Evolutionary conservation across 2,888 invertebrate species (phyloP).

Genomic region (Criorhina ranunculi): DNA sequence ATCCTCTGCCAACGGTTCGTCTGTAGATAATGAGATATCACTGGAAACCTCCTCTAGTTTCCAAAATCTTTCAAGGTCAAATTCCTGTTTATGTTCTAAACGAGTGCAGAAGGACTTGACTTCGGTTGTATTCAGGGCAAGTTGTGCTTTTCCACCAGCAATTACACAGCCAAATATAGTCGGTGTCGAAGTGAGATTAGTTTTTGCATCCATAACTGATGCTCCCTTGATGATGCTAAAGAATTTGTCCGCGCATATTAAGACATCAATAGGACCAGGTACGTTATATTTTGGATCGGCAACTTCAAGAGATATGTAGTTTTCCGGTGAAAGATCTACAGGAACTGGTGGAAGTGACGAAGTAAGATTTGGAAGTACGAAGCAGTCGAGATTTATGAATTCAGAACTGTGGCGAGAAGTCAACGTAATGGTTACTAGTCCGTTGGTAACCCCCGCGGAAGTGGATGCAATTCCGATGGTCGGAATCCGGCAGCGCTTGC

Average conservation of each 20-base stretch:
- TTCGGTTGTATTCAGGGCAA: no score
- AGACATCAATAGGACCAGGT: not conserved
- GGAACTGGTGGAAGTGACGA: not conserved
- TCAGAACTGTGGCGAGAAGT: not conserved
- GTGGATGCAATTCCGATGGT: conserved; percentile 17
- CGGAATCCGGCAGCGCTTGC: not conserved
- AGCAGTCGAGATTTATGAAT: not conserved
- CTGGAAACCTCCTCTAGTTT: no score
- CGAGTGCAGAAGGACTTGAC: no score
- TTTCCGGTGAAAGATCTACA: not conserved
- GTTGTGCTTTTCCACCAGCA: no score
- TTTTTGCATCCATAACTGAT: not conserved
- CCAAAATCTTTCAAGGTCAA: no score
- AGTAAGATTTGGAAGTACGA: no score
- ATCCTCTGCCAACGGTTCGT: not conserved
- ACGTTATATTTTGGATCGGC: not conserved
- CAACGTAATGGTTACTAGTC: no score
- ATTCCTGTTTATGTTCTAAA: no score
- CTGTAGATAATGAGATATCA: no score
- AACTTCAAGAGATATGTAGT: no score
- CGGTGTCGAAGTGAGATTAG: not conserved
- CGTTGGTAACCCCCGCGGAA: conserved; percentile 9
- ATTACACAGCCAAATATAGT: not conserved
- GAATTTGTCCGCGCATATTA: no score
- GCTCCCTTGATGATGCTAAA: conserved; percentile 1